Base-by-base conservation (phyloP, 2,888 invertebrate genomes). In the Neoascia interrupta region DNA sequence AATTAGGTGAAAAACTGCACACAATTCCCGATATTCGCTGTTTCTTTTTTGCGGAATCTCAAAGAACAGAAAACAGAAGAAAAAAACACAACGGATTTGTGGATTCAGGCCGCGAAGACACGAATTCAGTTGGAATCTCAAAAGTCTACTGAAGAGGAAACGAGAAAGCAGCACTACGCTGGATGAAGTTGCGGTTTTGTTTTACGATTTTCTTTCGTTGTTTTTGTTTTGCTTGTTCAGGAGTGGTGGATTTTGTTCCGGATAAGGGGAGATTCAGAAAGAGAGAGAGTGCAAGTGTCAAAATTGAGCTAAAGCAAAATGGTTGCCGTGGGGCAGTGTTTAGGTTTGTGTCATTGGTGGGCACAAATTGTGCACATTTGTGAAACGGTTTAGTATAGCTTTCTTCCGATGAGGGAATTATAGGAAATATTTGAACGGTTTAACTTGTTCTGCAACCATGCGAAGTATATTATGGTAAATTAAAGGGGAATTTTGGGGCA, bases 91-190 rank as follows among this genome's bases (percentile, higher is more conserved):
- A 68, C 49, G 49, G 8, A 26, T 5, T 5, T 5, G 8, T 4
- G 26, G 26, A 69, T 45, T 41, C 43, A n/a, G 13, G 37, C 58
- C 28, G 58, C 51, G 51, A 49, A 36, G 10, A 47, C 23, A 13
- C 37, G 39, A 28, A 60, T 72, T 72, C 31, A 37, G 41, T 23
- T 72, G 72, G 60, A 76, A 72, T 76, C 60, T 60, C 43, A 19
- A 45, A 70, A 31, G 64, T 26, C 34, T 53, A 76, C 53, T 53
- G 56, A 47, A 28, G 76, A 60, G 64, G 34, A 72, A 76, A 66
- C 37, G 72, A 72, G 76, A 76, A 45, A 54, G 60, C 53, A 63
- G 36, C 49, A 36, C 49, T 49, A 19, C 31, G 26, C 10, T 47
- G 36, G 69, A 60, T 15, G 36, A 28, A 68, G 34, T 69, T 61